phyloP scores from a whole-genome alignment of 2,797 vertebrate species.

The Eupleurogrammus muticus region DNA sequence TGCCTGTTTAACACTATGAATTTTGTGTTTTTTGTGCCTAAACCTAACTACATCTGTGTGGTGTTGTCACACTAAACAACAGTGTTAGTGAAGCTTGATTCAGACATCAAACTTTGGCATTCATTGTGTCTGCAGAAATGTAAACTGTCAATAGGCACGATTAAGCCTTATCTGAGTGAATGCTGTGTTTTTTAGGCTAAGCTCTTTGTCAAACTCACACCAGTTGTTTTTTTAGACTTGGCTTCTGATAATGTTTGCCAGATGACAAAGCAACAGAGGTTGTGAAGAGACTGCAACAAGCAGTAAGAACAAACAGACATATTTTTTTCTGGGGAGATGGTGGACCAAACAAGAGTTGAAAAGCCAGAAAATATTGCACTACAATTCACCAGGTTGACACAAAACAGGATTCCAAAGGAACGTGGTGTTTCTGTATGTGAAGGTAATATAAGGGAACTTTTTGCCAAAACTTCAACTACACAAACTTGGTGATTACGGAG shows the following conservation, averaged over 20 bases:
- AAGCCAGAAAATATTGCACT: constrained; percentile 4
- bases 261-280: constrained; percentile 13
- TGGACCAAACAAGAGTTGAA: constrained; percentile 1
- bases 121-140: too few species aligned
- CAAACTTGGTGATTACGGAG: neutral
- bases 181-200: constrained; percentile 17
- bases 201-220: constrained; percentile 31
- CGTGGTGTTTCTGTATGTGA: neutral
- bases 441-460: neutral
- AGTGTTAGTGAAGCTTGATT: too few species aligned
- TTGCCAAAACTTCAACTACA: neutral
- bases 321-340: constrained; percentile 1
- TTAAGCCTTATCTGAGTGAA: constrained; percentile 27
- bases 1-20: too few species aligned
- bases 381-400: constrained; percentile 6
- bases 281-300: constrained; percentile 3
- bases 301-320: constrained; percentile 12
- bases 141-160: constrained; percentile 3
- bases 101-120: too few species aligned
- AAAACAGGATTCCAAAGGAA: constrained; percentile 1
- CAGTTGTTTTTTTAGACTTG: constrained; percentile 21
- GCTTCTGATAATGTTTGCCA: neutral
- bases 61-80: too few species aligned
- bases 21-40: too few species aligned
- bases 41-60: too few species aligned